Base-by-base conservation (phyloP, 2,888 invertebrate genomes). In the Aleiodes leptofemur region DNA sequence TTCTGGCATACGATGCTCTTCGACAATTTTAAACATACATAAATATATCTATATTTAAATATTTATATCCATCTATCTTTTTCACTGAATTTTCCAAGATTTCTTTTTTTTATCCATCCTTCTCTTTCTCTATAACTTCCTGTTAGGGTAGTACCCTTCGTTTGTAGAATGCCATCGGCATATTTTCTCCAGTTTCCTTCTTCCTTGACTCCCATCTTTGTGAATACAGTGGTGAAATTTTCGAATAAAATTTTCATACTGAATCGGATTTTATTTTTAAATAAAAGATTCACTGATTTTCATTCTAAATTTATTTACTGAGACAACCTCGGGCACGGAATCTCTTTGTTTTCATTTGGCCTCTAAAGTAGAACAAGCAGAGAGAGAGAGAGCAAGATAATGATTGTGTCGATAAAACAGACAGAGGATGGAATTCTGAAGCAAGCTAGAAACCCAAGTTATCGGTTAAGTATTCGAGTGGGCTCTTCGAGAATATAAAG, bases 261-360 rank as follows among this genome's bases (percentile, higher is more conserved):
- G 8, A 38, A 38, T 38, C 6, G 5, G 3, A 38, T 38, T 38
- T 38, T 38, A 38, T 23, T 23, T 23, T 23, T 23, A 38, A 13
- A 61, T 16, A 43, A 23, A 23, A 23, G 3, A 61, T 14, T 61
- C 38, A 14, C 6, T 43, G 14, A 55, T 11, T 8, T 55, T 55
- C 8, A 16, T 14, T 7, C n/a, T 55, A 55, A 23, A 55, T 16
- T 55, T 9, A 55, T 55, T 55, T 55, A 14, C 55, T 55, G n/a
- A 7, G 59, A n/a, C 11, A 23, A 56, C 23, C 56, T 56, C 56
- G 4, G 16, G 7, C 7, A 29, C 38, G 7, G 34, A 59, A 59
- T 59, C 34, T 38, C 59, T 59, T 59, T 59, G 59, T 59, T 59
- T 59, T 59, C 59, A 59, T 59, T 59, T 38, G 34, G 14, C 34